Base-by-base conservation (phyloP, 2,113 vertebrate genomes). In the Suricata suricatta region DNA sequence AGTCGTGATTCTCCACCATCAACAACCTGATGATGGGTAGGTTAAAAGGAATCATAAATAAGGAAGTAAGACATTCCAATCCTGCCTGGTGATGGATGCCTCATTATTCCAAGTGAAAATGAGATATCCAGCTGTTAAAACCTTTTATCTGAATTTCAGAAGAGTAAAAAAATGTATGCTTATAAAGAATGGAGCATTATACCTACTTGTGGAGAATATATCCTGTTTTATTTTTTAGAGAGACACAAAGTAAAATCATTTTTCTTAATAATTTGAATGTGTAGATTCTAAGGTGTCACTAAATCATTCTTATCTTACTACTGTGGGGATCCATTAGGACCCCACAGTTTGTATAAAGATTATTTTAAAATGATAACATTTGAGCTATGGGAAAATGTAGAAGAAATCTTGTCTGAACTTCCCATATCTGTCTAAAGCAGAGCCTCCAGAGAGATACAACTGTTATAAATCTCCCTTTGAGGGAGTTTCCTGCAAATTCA, bases 111-210 rank as follows among this genome's bases (percentile, higher is more conserved):
- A 64, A 41, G 86, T 33, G 91, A 50, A 96, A 72, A 97, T 44
- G 77, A 95, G 57, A 57, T 91, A 85, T 27, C 86, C 71, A 96
- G 82, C 93, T 82, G 92, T 68, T 85, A 54, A 85, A 85, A 57
- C 9, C 35, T 85, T 38, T 66, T 88, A 71, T 90, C 95, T 69
- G 64, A 81, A 87, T 90, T 89, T 92, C 50, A 93, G 54, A 92
- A n/a, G 19, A 23, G 27, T 13, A 77, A 89, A 97, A 91, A 93
- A 95, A 85, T 8, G 10, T 33, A 85, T 47, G 17, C 19, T 69
- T 82, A 72, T 35, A 68, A 95, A 54, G 54, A 97, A 60, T 52
- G 13, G 12, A 94, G 44, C 41, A 77, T 38, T 69, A 60, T 72
- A 88, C 11, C 6, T 66, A 35, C 35, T 93, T 88, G 57, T 74